Evolutionary conservation across 92 coral and sea anemone genomes (phyloP), one percentile per base, ranked within the genome.

Genomic region (Heteractis magnifica): DNA sequence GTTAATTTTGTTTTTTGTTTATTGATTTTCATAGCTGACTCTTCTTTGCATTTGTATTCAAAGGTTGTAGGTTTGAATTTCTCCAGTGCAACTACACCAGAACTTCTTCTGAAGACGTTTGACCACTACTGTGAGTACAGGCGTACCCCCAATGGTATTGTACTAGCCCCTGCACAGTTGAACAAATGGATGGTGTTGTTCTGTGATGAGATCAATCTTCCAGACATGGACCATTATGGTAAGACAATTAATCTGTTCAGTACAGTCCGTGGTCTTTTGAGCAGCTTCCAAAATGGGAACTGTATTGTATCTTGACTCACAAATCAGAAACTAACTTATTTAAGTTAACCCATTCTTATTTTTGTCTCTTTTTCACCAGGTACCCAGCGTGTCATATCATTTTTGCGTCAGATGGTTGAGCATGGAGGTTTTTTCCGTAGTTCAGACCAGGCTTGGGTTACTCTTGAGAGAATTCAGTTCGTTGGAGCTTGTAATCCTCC

Each of bases 401-500:
- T 95, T 85, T 73, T 95, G 87, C 92, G 98, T 19, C 98, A 95
- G 86, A 95, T 95, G 71, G 98, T 95, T 41, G 98, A 95, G 78
- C 99, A 94, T 85, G 98, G 98, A 52, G 98, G 98, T 53, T 97
- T 97, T 86, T 94, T 88, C 80, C 97, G 99, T 71, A 83, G 94
- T 72, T 89, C 90, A 52, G 99, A 97, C 79, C 99, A 97, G 76
- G 94, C 97, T 58, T 97, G 99, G 99, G 99, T 97, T 11, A 92
- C 95, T 26, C 86, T 96, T 21, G 99, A 96, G 85, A 94, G 99
- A 71, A 96, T 96, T 19, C 99, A 96, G 91, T 96, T 96, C 88
- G 99, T 96, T 50, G 99, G 99, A 72, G 99, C 99, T 59, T 96
- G 99, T 65, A 96, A 96, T 65, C 99, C 99, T 4, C 99, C 99